Evolutionary conservation across 1,140 invertebrate genomes (phyloP).

Genomic region (Trichomalopsis sarcophagae): DNA sequence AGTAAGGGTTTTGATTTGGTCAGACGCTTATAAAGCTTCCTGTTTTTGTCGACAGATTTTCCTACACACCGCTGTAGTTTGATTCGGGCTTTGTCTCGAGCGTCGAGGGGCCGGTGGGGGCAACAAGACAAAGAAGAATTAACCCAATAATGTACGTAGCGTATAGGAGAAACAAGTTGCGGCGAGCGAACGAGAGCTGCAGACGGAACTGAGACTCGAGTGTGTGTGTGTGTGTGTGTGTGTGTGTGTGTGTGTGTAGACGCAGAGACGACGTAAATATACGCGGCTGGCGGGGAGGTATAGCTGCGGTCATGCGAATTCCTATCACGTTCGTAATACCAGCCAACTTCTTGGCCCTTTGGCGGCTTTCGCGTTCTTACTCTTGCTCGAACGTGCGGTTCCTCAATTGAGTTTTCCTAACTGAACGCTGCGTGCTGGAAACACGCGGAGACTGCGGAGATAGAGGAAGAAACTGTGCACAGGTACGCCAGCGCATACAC

Average conservation of each 20-base stretch:
- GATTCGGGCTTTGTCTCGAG: slow-evolving; percentile 17
- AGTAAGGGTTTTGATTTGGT: neutral
- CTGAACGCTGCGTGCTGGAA: slow-evolving; percentile 9
- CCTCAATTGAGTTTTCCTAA: slow-evolving; percentile 51
- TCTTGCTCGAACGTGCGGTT: slow-evolving; percentile 26
- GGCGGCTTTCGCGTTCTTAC: slow-evolving; percentile 40
- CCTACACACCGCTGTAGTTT: neutral
- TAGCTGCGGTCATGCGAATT: slow-evolving; percentile 55
- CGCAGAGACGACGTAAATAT: neutral
- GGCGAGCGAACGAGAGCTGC: neutral
- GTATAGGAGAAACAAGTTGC: neutral
- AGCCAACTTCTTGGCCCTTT: slow-evolving; percentile 56
- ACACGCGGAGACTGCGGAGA: slow-evolving; percentile 5
- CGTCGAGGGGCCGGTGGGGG: neutral
- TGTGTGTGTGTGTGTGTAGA: too few species aligned
- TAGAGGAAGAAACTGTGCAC: neutral
- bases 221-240: neutral
- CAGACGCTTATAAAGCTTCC: neutral
- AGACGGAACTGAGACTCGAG: neutral
- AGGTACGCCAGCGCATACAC: neutral
- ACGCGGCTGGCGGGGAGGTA: neutral
- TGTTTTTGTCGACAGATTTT: too few species aligned
- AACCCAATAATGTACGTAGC: neutral
- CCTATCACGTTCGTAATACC: slow-evolving; percentile 67
- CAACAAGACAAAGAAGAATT: neutral